Base-by-base conservation (phyloP, 2,888 invertebrate species). In the Actias luna region DNA sequence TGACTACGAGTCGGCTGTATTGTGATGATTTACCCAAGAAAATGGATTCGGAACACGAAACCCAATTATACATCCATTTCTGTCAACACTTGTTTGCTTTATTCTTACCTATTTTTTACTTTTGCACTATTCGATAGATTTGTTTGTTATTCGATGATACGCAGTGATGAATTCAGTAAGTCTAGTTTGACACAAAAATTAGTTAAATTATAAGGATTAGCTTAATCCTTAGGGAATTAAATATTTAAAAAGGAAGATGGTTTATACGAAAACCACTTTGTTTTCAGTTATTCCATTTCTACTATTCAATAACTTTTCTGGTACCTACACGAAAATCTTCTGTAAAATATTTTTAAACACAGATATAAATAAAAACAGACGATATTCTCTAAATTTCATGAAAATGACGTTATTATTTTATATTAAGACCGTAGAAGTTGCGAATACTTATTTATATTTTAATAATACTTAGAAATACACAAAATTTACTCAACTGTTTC, bases 21-120 rank as follows among this genome's bases (percentile, higher is more conserved):
- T 77, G 71, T 79, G 77, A 78, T 80, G 80, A 83, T 82, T 79
- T 74, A 69, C 76, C 73, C 66, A 65, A 70, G 79, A 77, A 83
- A 87, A 85, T 85, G 79, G 82, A 74, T 67, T 69, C 67, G 71
- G 68, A 75, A 77, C 87, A 86, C 79, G 86, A 78, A 82, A 81
- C 74, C 72, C 76, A 79, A 85, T 84, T 85, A 85, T 78, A 75
- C 74, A 78, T 74, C 69, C 79, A 82, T 83, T 83, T 80, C 79
- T 78, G 79, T 76, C 75, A 78, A 79, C 74, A 75, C 80, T 80
- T 79, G 77, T 84, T 80, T 78, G 70, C 75, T 62, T 58, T 31
- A 42, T 63, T 62, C 35, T 58, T 33, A 52, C 16, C 25, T 18
- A 55, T 35, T 39, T 42, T 58, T 58, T 22, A 52, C 33, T 12